phyloP scores from a whole-genome alignment of 2,888 invertebrate species.

The Catocala sponsa region DNA sequence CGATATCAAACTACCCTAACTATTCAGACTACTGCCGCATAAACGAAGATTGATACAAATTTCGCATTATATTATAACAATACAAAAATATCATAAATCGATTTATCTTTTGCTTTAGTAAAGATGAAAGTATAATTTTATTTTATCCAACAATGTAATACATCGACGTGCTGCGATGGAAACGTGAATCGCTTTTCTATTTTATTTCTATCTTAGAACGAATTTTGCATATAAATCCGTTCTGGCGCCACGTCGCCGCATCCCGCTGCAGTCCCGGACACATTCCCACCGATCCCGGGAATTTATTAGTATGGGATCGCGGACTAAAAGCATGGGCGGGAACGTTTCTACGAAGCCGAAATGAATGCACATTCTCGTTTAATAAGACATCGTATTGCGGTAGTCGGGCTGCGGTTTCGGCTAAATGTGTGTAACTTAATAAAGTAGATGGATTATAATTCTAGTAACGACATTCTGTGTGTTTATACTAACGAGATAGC shows the following conservation, averaged over 20 bases:
- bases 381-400: constrained; percentile 50
- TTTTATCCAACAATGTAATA: constrained; percentile 15
- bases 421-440: background rate
- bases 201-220: constrained; percentile 55
- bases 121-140: background rate
- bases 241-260: constrained; percentile 68
- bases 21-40: no score
- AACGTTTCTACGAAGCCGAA: constrained; percentile 37
- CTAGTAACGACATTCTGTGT: no score
- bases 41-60: no score
- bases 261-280: constrained; percentile 59
- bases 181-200: constrained; percentile 47
- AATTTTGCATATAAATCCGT: constrained; percentile 67
- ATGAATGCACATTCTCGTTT: constrained; percentile 55
- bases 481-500: no score
- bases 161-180: constrained; percentile 23
- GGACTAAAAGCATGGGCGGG: constrained; percentile 45
- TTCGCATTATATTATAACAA: no score
- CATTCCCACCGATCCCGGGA: constrained; percentile 55
- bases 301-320: constrained; percentile 63
- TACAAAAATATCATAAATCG: no score
- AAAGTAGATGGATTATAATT: no score
- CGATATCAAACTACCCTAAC: no score
- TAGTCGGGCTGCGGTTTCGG: constrained; percentile 20
- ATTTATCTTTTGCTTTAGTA: no score